A percentile compares a stretch with the other conserved stretches of the same genome.
phyloP scores from a whole-genome alignment of 2,113 vertebrate genomes.

The Ceratotherium simum region DNA sequence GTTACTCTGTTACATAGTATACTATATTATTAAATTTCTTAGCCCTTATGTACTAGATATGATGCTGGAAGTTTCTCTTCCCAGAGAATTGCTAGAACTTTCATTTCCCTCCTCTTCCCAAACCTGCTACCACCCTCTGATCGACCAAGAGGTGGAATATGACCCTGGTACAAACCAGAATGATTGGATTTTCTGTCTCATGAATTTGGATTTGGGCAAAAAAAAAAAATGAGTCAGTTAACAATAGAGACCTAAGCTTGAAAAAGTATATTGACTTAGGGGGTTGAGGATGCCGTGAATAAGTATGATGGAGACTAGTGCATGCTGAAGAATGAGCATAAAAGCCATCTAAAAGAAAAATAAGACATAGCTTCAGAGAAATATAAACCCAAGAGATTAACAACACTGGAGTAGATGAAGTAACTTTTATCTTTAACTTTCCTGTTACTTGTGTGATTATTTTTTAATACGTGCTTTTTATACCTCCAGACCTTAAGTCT shows the following conservation, averaged over 20 bases:
- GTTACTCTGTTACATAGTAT: too few species aligned
- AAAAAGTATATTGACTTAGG: not conserved
- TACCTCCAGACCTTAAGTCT: not conserved
- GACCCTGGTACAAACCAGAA: not conserved
- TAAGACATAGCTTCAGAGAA: not conserved
- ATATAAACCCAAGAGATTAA: not conserved
- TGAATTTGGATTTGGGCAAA: not conserved
- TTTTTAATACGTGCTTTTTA: not conserved
- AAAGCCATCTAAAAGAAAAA: not conserved
- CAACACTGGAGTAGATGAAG: not conserved
- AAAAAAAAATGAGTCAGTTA: not conserved
- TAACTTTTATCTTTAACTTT: not conserved
- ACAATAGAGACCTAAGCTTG: not conserved
- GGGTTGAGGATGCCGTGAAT: not conserved
- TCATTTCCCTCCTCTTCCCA: not conserved
- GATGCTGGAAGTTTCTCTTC: not conserved
- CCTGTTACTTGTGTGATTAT: not conserved
- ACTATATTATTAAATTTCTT: not conserved
- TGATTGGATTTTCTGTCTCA: not conserved
- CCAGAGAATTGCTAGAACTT: not conserved
- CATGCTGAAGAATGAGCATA: not conserved
- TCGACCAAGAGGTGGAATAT: not conserved
- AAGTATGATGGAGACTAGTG: not conserved
- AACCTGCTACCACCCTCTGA: not conserved
- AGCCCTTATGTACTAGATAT: not conserved